Base-by-base conservation (phyloP, 2,113 vertebrate species). In the Cephalopholis sonnerati region DNA sequence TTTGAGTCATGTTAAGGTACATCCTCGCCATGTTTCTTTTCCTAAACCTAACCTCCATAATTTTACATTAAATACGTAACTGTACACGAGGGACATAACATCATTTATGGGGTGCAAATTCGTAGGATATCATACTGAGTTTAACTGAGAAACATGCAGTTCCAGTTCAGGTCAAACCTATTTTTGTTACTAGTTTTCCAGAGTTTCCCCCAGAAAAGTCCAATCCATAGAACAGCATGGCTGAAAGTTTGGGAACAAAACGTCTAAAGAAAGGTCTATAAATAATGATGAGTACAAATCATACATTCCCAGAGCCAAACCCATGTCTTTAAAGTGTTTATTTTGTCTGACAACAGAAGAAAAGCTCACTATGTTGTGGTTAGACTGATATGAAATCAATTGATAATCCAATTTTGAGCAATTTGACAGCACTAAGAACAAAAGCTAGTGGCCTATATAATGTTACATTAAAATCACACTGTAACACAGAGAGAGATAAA, bases 401-500 rank as follows among this genome's bases (percentile, higher is more conserved):
- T 58, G 16, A 58, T 7, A 41, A 64, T n/a, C 27, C 20, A 29
- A 36, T 53, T 22, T 32, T 32, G 66, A 53, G 7, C 32, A 54
- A 17, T 36, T 68, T 59, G 22, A 67, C 58, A 15, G 65, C 8
- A 20, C 11, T 17, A 22, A 46, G 9, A 54, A 53, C 29, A 41
- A 41, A 41, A 32, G 3, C 11, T 18, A 53, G 17, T 25, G 3
- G 17, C 12, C 66, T 62, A 17, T 29, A 39, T 57, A 44, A 62
- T 36, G 39, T 71, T 3, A 27, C 22, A 54, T 62, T 20, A 3
- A 55, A 79, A 62, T 74, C 63, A 20, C 15, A 62, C 9, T 17
- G 62, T 50, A 44, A 64, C 50, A 64, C 58, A 65, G n/a, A 53
- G 22, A 73, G 13, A 32, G 5, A 62, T 6, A 39, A 71, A 57